Conservation (phyloP, 2,888 invertebrate species). For the Napeogenes sylphis region DNA sequence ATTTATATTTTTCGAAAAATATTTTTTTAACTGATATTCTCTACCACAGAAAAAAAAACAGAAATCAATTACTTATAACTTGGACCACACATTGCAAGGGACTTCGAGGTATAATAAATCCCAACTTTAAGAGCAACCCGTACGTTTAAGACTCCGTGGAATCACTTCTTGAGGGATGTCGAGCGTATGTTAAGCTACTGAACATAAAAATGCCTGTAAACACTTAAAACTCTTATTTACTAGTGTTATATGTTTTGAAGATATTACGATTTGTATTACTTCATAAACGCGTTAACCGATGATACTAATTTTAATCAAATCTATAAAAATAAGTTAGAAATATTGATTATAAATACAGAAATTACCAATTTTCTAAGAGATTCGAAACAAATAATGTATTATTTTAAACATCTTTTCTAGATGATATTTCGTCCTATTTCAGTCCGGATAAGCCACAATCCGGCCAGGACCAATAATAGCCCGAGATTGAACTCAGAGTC, state of each 20-base stretch:
- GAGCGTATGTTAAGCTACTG: background rate
- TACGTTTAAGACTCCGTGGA: slow-evolving; percentile 20
- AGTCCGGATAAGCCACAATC: slow-evolving; percentile 33
- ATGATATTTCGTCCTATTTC: slow-evolving; percentile 21
- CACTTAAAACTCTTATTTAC: no score
- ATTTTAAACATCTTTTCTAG: background rate
- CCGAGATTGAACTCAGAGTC: slow-evolving; percentile 46
- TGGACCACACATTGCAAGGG: slow-evolving; percentile 15
- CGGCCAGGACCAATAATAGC: slow-evolving; percentile 39
- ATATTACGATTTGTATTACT: no score
- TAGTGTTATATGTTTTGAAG: no score
- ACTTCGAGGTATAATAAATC: slow-evolving; percentile 26
- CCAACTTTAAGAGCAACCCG: slow-evolving; percentile 26
- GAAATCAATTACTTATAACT: slow-evolving; percentile 5
- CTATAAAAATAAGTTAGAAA: no score
- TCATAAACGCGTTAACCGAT: no score
- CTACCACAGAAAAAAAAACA: no score
- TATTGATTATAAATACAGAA: no score
- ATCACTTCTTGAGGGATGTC: slow-evolving; percentile 15
- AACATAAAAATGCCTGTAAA: background rate
- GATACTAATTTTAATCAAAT: no score
- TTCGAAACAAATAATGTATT: background rate
- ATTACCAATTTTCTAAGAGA: no score
- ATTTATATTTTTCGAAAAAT: background rate
- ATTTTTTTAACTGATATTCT: no score